Evolutionary conservation across 2,888 invertebrate species (phyloP).

Genomic region (Tricholauxania praeusta): DNA sequence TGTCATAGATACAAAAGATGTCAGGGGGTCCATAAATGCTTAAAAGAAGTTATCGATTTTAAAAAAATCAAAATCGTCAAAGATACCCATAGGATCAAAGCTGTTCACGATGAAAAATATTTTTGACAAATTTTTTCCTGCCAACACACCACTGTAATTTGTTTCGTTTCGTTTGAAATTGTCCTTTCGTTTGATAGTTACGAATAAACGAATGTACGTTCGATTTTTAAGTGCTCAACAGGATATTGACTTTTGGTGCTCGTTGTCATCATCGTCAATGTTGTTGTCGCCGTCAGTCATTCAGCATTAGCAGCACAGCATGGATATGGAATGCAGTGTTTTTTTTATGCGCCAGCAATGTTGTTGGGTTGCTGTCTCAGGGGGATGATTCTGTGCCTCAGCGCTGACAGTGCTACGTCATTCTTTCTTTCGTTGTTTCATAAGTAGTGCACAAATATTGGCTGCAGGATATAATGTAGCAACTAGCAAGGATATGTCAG

Average conservation of each 20-base stretch:
- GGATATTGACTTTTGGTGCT: conserved; percentile 26
- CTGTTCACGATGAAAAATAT: too few relatives aligned
- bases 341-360: not conserved
- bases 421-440: not conserved
- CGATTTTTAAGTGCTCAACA: conserved; percentile 31
- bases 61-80: too few relatives aligned
- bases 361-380: not conserved
- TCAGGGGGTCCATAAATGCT: too few relatives aligned
- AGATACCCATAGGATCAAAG: too few relatives aligned
- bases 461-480: conserved; percentile 24
- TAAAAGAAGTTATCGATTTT: too few relatives aligned
- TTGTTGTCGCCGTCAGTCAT: conserved; percentile 1
- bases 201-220: not conserved
- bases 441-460: conserved; percentile 20
- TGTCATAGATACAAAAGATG: too few relatives aligned
- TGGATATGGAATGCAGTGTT: not conserved
- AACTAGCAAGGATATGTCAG: conserved; percentile 23
- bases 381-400: not conserved
- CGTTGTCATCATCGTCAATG: not conserved
- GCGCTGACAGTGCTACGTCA: not conserved
- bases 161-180: not conserved
- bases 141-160: not conserved
- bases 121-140: not conserved
- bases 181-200: not conserved
- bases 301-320: not conserved